Evolutionary conservation across 2,113 vertebrate genomes (phyloP).

Genomic region (Ochotona princeps): DNA sequence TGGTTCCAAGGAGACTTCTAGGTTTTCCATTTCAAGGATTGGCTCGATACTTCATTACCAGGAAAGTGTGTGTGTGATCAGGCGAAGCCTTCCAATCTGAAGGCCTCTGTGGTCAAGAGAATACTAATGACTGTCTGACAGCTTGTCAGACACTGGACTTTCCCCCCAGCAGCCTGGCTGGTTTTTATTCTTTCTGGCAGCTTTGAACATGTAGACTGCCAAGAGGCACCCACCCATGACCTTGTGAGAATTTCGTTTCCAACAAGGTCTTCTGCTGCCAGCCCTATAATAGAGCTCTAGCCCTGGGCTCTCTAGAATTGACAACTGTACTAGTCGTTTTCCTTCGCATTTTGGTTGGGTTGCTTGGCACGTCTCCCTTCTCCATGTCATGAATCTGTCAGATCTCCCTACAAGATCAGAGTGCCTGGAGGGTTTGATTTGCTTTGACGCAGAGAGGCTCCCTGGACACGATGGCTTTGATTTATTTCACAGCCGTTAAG

Average conservation of each 20-base stretch:
- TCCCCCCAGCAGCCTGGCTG: not conserved
- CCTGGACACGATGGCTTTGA: not conserved
- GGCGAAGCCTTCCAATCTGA: constrained; percentile 54
- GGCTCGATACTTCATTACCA: constrained; percentile 55
- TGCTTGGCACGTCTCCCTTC: not conserved
- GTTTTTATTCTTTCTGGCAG: constrained; percentile 11
- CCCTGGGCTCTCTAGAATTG: constrained; percentile 11
- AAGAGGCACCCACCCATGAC: not conserved
- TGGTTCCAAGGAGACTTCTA: constrained; percentile 39
- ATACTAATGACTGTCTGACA: constrained; percentile 63
- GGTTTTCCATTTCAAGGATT: not conserved
- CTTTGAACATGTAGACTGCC: not conserved
- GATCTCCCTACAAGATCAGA: constrained; percentile 1
- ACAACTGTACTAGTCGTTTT: not conserved
- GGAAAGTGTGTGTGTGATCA: constrained; percentile 54
- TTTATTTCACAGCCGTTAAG: not conserved
- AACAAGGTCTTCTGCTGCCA: constrained; percentile 24
- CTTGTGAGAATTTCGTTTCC: not conserved
- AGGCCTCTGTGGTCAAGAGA: constrained; percentile 37
- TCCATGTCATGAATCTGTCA: not conserved
- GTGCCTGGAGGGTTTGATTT: not conserved
- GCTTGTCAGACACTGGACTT: constrained; percentile 36
- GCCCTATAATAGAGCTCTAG: not conserved
- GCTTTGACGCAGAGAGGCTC: constrained; percentile 12
- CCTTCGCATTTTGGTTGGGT: constrained; percentile 31